Base-by-base conservation (phyloP, 2,888 invertebrate species). In the Apotomis betuletana region DNA sequence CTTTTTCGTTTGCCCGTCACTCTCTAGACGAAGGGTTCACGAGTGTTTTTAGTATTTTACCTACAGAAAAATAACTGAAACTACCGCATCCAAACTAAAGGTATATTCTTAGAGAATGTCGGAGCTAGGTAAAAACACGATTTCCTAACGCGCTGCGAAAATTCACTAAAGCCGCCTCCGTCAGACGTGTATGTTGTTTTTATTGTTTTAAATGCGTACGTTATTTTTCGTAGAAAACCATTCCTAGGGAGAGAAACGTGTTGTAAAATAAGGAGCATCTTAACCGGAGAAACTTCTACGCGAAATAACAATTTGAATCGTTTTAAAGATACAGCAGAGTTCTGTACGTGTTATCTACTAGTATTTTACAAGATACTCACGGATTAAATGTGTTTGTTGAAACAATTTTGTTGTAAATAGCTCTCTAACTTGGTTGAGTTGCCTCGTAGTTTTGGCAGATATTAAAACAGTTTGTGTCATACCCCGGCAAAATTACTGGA, bases 121-220 rank as follows among this genome's bases (percentile, higher is more conserved):
- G 57, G 36, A 59, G 64, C 69, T 64, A 65, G 52, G 69, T 70
- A 63, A 55, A 67, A 68, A 70, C 74, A 67, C 68, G 46, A 74
- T 67, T 62, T 59, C 62, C 67, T 72, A 72, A 72, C 72, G 63
- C 67, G 67, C 63, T 76, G 81, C 81, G 84, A 87, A 90, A 90
- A 90, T 90, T 89, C 89, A 89, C 89, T 89, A 86, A 87, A 85
- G 83, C 75, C 84, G 82, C 83, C 85, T 85, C 84, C 85, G 82
- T 81, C 85, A 85, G 84, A 81, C 84, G 81, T 83, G 84, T 85
- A 87, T 87, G 85, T 87, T 72, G 84, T 88, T 89, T 90, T 90
- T 90, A 91, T 90, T 90, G 86, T 90, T 90, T 90, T 88, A 89
- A 90, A 90, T 88, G 89, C 87, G 86, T 87, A 86, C 87, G 86